Base-by-base conservation (phyloP, 2,797 vertebrate genomes). In the Loris lydekkerianus region DNA sequence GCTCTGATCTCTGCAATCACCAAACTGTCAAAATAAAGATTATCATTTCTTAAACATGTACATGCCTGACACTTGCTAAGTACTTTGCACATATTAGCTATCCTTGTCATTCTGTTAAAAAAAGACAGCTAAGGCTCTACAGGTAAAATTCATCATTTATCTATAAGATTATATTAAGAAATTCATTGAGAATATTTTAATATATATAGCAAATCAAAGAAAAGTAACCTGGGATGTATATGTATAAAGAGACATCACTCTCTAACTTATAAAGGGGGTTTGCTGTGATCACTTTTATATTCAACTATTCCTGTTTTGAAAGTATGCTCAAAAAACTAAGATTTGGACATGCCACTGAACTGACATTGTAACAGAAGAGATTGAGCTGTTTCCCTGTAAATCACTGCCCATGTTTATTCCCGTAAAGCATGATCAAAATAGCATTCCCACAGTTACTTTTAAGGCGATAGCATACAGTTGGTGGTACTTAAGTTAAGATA, bases 161-260 rank as follows among this genome's bases (percentile, higher is more conserved):
- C 37, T 60, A 5, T 58, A 72, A 67, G 7, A 40, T 83, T 29
- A 60, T 25, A 43, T n/a, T 67, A 67, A 69, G 21, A 82, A 63
- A 77, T 76, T 85, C 31, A 93, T 20, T 83, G 23, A 94, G 8
- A 89, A 61, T 2, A 92, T 43, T 75, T 43, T 37, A 43, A 37
- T 27, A 92, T 43, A 7, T 80, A 92, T 11, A 84, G n/a, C 11
- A 87, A 89, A 6, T 87, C 69, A 63, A 95, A 93, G 27, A 37
- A 76, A 76, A 72, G 40, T 76, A 87, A 84, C 11, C 53, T 63
- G 65, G 80, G 37, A 60, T 80, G 9, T 18, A 2, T 56, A 76
- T 46, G 20, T 84, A 31, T 20, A 72, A 67, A 82, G 23, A 89
- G 2, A 7, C 2, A 25, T 27, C 84, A 8, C 49, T 81, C 56